Evolutionary conservation across 2,888 invertebrate genomes (phyloP).

Genomic region (Antheraea yamamai): DNA sequence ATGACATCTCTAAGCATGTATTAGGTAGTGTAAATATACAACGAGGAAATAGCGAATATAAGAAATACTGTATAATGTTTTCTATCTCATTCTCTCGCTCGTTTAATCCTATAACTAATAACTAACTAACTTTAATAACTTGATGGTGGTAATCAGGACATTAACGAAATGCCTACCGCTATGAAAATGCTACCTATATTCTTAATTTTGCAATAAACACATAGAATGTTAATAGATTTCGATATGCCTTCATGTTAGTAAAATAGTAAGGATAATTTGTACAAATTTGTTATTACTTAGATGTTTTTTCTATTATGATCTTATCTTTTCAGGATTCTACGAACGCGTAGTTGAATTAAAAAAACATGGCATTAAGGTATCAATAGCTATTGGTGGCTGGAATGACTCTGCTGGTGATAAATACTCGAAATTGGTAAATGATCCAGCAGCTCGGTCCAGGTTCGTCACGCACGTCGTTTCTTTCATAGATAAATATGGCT

Average conservation of each 20-base stretch:
- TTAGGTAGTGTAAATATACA: too few species aligned
- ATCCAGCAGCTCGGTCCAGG: conserved; percentile 85
- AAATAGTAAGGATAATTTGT: background rate
- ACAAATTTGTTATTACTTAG: background rate
- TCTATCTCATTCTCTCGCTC: too few species aligned
- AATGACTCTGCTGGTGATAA: conserved; percentile 96
- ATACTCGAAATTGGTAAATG: conserved; percentile 92
- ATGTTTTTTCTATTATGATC: background rate
- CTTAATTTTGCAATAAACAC: background rate
- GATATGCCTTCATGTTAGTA: too few species aligned
- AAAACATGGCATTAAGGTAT: conserved; percentile 90
- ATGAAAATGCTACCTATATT: background rate
- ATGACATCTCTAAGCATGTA: too few species aligned
- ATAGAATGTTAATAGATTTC: background rate
- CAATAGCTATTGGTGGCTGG: conserved; percentile 96
- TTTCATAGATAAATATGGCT: conserved; percentile 90
- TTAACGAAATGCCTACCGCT: too few species aligned
- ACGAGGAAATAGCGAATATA: too few species aligned
- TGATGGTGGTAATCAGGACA: too few species aligned
- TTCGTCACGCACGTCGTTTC: conserved; percentile 89
- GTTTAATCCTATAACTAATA: too few species aligned
- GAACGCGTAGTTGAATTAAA: conserved; percentile 91
- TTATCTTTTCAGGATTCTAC: conserved; percentile 86
- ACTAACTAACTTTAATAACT: too few species aligned
- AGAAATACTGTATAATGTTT: too few species aligned